Conservation (phyloP, 2,888 invertebrate species). For the Leucophenga montana region DNA sequence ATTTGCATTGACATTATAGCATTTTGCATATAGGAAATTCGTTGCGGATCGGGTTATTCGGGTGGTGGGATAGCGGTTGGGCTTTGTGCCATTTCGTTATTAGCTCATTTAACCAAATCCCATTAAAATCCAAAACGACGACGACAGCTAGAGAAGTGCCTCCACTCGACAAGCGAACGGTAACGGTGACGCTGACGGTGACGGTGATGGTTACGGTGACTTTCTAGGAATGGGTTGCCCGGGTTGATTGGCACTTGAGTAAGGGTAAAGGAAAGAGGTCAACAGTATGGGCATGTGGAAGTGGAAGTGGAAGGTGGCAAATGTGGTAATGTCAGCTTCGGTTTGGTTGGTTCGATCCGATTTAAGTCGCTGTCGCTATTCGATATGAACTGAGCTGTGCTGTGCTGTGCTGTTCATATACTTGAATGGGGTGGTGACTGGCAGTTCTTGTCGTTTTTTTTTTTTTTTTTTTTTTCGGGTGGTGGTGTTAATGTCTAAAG, state of each 20-base stretch:
- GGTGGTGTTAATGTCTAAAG: slow-evolving; percentile 7
- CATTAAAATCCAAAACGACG: slow-evolving; percentile 44
- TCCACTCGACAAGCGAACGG: not conserved
- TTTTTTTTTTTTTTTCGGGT: not conserved
- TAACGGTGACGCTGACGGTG: not conserved
- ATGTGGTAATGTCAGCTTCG: no score
- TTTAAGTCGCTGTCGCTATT: not conserved
- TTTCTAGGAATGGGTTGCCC: no score
- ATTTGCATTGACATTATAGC: not conserved
- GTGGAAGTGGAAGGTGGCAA: no score
- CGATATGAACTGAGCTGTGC: not conserved
- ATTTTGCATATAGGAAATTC: not conserved
- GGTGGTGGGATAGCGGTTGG: not conserved
- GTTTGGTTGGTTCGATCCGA: not conserved
- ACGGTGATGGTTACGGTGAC: not conserved
- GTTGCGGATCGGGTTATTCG: not conserved
- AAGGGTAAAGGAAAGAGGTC: no score
- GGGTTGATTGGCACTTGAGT: no score
- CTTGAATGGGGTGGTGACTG: not conserved
- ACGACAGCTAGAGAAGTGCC: slow-evolving; percentile 1
- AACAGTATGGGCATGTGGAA: no score
- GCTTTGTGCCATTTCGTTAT: slow-evolving; percentile 45
- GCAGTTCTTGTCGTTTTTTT: not conserved
- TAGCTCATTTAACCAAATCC: slow-evolving; percentile 66
- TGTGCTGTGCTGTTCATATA: not conserved